Evolutionary conservation across 2,888 invertebrate species (phyloP).

Genomic region (Harpalus rubripes): DNA sequence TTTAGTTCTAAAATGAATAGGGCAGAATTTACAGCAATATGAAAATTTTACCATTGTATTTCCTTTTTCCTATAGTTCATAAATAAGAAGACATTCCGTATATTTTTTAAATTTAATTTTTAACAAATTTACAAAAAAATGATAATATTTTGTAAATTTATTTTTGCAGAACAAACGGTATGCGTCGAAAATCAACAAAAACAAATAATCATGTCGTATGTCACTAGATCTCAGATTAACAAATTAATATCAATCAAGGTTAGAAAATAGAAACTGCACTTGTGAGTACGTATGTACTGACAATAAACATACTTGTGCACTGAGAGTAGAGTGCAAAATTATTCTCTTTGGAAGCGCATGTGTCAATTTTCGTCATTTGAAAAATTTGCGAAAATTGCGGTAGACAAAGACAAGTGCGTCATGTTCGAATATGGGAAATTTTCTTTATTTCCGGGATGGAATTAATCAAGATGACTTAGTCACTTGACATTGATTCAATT

Average conservation of each 20-base stretch:
- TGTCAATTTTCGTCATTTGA: neutral
- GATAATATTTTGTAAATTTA: no score
- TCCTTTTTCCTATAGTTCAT: no score
- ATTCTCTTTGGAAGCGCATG: neutral
- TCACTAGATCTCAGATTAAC: constrained; percentile 20
- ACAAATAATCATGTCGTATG: constrained; percentile 13
- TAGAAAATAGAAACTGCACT: constrained; percentile 28
- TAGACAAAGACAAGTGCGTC: constrained; percentile 7
- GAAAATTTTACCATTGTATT: no score
- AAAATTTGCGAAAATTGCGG: neutral
- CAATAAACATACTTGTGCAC: constrained; percentile 19
- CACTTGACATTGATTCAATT: neutral
- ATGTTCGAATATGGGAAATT: neutral
- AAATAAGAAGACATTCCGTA: no score
- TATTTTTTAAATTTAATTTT: no score
- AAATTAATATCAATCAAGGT: constrained; percentile 34
- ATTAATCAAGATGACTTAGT: neutral
- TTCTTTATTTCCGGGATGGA: neutral
- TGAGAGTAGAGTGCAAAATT: neutral
- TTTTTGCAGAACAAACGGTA: neutral
- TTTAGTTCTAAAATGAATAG: no score
- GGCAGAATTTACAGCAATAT: no score
- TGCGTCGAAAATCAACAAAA: constrained; percentile 28
- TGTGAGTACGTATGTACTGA: constrained; percentile 14
- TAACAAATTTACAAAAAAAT: no score